Base-by-base conservation (phyloP, 1,140 invertebrate species). In the Diprion similis region DNA sequence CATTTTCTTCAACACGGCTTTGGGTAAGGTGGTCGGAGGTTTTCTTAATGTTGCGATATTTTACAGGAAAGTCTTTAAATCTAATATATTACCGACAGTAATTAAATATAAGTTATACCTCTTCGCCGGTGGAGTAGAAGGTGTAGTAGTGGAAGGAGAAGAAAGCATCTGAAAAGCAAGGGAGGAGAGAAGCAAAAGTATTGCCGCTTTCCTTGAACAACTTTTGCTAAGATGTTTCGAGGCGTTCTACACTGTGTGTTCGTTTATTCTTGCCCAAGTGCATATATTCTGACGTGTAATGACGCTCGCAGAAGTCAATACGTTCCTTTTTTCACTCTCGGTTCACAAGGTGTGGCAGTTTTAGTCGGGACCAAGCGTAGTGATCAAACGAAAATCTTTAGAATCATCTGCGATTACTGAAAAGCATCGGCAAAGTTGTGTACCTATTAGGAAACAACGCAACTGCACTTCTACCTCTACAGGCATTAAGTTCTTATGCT, bases 31-130 rank as follows among this genome's bases (percentile, higher is more conserved):
- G 65, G 51, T 59, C 78, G 75, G 81, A 78, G 81, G 82, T 84
- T 86, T 85, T 81, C 83, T 86, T 84, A 87, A 86, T 85, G 84
- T 82, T 79, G 83, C 84, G 77, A 87, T 86, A 87, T 86, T 87
- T 86, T 82, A 87, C 78, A 77, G 78, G 74, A 82, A 85, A 86
- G 81, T 85, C 84, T 84, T 85, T 84, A 84, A 87, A 86, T 85
- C 82, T 86, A 86, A 87, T 87, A 86, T 86, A 86, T 85, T 82
- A 85, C 83, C 79, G 80, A 78, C 83, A 80, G 81, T 85, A 86
- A 87, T 87, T 85, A 85, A 85, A 85, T 85, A 85, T 83, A 83
- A 83, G 81, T 85, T 85, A 80, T 77, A 81, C 17, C 73, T 48
- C 51, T 59, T 59, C 46, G 51, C 46, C 69, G 70, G 47, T 47